Base-by-base conservation (phyloP, 2,888 invertebrate genomes). In the Selenia dentaria region DNA sequence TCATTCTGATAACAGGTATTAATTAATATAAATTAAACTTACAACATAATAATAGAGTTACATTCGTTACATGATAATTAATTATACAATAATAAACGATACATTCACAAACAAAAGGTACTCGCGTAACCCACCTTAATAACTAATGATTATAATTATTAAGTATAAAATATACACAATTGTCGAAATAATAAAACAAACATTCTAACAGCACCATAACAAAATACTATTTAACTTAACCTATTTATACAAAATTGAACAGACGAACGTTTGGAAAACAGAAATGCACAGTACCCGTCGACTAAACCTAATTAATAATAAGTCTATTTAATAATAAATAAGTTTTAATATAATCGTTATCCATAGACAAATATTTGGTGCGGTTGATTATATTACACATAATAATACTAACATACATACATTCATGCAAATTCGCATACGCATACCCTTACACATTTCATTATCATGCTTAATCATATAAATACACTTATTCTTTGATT, bases 231-330 rank as follows among this genome's bases (percentile, higher is more conserved):
- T 11, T 40, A 41, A 40, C 61, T 62, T 68, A 72, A 32, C 18
- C 59, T 75, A 79, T 84, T 79, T 82, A 59, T 84, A 87, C 88
- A 88, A 88, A 85, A 88, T 83, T 85, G 85, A 86, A 89, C 87
- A 83, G 71, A 74, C 70, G 73, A 74, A 79, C 70, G 62, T 62
- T 64, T 54, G 57, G 61, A 69, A 74, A 64, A 65, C 42, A 73
- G 74, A 83, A 88, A 88, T 87, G 86, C 88, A 86, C 83, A 82
- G 78, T 83, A 88, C 90, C 90, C 90, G 89, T 90, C 90, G 86
- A 88, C 87, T 90, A 82, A 60, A 53, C 54, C 62, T 65, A 70
- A 45, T 52, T 61, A 63, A 63, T 47, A 47, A 49, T 48, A 55
- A 53, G 40, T 45, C 50, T 40, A 48, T 47, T 28, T 25, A 45